Base-by-base conservation (phyloP, 2,888 invertebrate genomes). In the Smittia sp. region DNA sequence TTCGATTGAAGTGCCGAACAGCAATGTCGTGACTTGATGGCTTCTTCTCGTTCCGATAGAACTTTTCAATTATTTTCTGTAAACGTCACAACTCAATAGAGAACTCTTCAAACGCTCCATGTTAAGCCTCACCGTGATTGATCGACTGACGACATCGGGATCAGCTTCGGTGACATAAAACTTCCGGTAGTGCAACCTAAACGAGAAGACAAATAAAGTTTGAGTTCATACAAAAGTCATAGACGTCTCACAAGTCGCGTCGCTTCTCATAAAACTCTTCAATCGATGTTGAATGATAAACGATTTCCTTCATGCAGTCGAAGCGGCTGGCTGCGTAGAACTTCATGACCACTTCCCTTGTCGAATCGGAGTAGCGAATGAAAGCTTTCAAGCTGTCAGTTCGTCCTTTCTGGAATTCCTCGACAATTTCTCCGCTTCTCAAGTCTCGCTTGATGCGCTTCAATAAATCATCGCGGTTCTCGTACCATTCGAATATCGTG, bases 401-500 rank as follows among this genome's bases (percentile, higher is more conserved):
- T 32, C 93, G 84, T 0, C 92, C 92, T 70, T 85, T 84, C 0
- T 78, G 78, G 77, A 91, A 93, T 52, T 80, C 82, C 79, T 93
- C 91, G 0, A 83, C 84, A 0, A 86, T 79, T 75, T 83, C 82
- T 74, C 86, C 81, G 0, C 82, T 84, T 1, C 81, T 78, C 22
- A 86, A 84, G 76, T 89, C 84, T 67, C 84, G 85, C 58, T 83
- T 85, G 0, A 86, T 81, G 69, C 85, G 84, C 3, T 81, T 76
- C 79, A 93, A 84, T 75, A 84, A 84, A 78, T 94, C 93, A 0
- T 82, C 81, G 74, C 93, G 85, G 77, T 92, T 86, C 74, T 85
- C 81, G 77, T 85, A 92, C 80, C 84, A 85, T 78, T 89, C 88
- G 78, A 87, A 88, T 0, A 87, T 79, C 0, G 79, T 75, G n/a